These are phyloP conservation scores for Centropus bengalensis DNA, from an alignment of 2,113 vertebrate genomes.

Conservation along the genomic window DNA sequence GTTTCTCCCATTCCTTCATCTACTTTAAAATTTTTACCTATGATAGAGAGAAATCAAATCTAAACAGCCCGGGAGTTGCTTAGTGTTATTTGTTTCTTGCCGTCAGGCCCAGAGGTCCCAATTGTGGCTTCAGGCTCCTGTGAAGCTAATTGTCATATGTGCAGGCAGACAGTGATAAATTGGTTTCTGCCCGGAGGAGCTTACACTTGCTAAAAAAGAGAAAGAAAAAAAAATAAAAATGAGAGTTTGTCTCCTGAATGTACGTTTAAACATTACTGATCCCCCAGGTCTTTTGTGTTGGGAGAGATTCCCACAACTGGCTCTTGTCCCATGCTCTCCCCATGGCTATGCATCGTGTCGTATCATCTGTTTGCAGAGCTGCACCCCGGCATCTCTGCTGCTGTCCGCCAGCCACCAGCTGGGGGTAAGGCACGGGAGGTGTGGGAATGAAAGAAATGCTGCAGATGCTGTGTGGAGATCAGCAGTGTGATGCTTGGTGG, in stretches of 20 bases:
- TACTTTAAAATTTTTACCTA: neutral
- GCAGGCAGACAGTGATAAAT: neutral
- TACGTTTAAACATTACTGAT: neutral
- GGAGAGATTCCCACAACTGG: neutral
- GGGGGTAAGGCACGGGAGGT: neutral
- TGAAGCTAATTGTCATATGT: neutral
- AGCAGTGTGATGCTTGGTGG: neutral
- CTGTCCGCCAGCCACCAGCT: fast-evolving
- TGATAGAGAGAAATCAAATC: neutral
- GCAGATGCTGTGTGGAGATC: neutral
- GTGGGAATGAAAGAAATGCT: neutral
- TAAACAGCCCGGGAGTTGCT: neutral
- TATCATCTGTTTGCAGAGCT: neutral
- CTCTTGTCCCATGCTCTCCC: neutral
- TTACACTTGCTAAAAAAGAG: neutral
- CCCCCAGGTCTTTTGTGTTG: fast-evolving
- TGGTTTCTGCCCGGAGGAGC: neutral
- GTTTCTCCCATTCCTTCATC: neutral
- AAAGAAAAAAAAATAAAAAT: too few relatives aligned
- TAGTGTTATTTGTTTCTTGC: neutral
- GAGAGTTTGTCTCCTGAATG: neutral
- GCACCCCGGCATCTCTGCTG: neutral
- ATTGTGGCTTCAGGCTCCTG: neutral
- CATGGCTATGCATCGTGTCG: fast-evolving
- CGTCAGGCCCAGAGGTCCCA: neutral